These are phyloP conservation scores for Mormoops blainvillei DNA, from an alignment of 2,113 vertebrate species.

Conservation along the genomic window DNA sequence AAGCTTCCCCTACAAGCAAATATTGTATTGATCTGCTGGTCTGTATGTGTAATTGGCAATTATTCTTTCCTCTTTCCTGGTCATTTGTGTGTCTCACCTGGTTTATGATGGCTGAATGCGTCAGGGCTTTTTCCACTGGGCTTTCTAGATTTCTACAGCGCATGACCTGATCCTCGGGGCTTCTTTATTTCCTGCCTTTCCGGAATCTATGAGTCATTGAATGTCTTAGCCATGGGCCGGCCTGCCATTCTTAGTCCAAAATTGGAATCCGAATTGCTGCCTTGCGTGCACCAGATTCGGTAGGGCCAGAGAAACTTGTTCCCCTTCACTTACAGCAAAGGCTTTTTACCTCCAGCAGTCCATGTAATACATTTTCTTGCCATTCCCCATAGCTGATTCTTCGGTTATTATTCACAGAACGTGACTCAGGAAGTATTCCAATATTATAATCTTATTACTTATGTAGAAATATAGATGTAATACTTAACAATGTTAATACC, in stretches of 20 bases:
- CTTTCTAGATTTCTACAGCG: not conserved
- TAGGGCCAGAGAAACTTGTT: not conserved
- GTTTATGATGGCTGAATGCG: not conserved
- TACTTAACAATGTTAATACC: not conserved
- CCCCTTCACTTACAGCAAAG: not conserved
- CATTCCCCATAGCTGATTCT: not conserved
- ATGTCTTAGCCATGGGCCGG: not conserved
- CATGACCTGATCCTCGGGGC: not conserved
- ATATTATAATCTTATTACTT: not conserved
- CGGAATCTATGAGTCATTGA: not conserved
- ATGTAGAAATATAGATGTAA: not conserved
- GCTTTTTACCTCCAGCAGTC: not conserved
- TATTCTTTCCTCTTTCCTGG: constrained; percentile 7
- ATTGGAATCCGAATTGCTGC: not conserved
- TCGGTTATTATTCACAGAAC: constrained; percentile 10
- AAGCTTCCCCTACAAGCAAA: not conserved
- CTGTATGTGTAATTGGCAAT: constrained; percentile 11
- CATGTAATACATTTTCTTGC: not conserved
- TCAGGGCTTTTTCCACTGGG: not conserved
- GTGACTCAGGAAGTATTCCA: not conserved
- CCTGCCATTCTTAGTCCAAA: not conserved
- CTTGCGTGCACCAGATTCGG: not conserved
- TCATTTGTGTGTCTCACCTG: not conserved
- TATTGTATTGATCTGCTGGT: not conserved
- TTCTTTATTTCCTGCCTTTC: constrained; percentile 22